phyloP scores from a whole-genome alignment of 2,888 invertebrate species.

The Dendrolimus houi region DNA sequence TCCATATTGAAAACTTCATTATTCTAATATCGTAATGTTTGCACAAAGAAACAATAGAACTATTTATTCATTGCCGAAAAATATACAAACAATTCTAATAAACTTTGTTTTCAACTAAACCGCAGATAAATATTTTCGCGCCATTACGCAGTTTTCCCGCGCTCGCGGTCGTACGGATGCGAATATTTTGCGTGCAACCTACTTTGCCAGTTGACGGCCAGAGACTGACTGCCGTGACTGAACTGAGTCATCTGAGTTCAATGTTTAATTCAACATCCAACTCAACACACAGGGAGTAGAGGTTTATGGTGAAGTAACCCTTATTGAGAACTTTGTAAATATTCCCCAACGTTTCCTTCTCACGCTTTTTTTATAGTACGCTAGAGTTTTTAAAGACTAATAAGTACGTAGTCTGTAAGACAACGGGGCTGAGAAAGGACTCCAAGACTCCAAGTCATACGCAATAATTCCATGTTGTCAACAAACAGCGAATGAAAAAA shows the following conservation, averaged over 20 bases:
- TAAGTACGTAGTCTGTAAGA: no score
- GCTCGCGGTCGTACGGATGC: conserved; percentile 20
- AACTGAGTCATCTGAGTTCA: conserved; percentile 1
- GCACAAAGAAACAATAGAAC: conserved; percentile 16
- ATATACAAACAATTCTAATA: background rate
- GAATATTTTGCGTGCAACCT: conserved; percentile 27
- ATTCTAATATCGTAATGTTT: conserved; percentile 21
- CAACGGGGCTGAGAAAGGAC: no score
- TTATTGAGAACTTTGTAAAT: background rate
- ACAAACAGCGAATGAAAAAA: no score
- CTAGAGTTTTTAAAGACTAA: no score
- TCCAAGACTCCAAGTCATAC: no score
- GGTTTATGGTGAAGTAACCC: no score
- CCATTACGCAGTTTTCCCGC: conserved; percentile 58
- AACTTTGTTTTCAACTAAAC: conserved; percentile 7
- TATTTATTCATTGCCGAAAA: background rate
- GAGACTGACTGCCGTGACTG: conserved; percentile 29
- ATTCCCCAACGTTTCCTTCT: background rate
- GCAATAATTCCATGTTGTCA: no score
- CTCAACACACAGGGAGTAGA: no score
- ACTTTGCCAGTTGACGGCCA: conserved; percentile 29
- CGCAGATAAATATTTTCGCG: conserved; percentile 36
- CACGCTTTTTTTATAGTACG: no score
- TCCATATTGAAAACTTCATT: conserved; percentile 40
- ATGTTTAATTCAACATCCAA: background rate